Conservation (phyloP, 2,888 invertebrate genomes). For the Acrocyrtus sp. region DNA sequence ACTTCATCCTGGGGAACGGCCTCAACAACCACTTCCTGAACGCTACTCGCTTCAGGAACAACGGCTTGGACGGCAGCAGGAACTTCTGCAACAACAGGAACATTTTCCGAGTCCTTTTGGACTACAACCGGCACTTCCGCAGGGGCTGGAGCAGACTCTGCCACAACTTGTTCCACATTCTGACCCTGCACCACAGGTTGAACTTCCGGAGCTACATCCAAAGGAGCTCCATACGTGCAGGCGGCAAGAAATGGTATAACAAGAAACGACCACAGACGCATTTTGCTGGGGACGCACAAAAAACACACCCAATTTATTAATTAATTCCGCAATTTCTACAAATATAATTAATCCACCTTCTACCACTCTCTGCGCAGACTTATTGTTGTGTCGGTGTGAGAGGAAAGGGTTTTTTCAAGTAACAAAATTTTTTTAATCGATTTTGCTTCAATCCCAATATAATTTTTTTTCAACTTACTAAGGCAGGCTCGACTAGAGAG, state of each 20-base stretch:
- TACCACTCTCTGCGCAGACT: neutral
- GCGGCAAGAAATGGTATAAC: conserved; percentile 58
- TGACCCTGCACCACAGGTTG: neutral
- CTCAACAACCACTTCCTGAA: neutral
- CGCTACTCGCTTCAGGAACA: conserved; percentile 1
- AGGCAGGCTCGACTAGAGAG: neutral
- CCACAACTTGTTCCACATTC: conserved; percentile 15
- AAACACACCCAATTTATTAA: neutral
- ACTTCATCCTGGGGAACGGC: neutral
- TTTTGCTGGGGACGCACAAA: conserved; percentile 48
- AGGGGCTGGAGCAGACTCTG: conserved; percentile 6
- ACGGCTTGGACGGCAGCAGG: neutral
- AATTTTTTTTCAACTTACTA: too few relatives aligned
- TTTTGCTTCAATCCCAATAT: too few relatives aligned
- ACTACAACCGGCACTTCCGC: conserved; percentile 14
- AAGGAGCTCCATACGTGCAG: conserved; percentile 57
- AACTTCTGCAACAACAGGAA: conserved; percentile 18
- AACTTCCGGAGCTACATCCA: conserved; percentile 14
- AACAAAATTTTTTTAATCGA: too few relatives aligned
- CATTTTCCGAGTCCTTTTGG: conserved; percentile 11
- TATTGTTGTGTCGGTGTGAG: neutral
- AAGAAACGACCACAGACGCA: conserved; percentile 61
- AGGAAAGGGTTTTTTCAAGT: neutral
- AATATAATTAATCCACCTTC: neutral
- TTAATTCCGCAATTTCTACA: neutral